Conservation (phyloP, 2,113 vertebrate genomes). For the Scortum barcoo region DNA sequence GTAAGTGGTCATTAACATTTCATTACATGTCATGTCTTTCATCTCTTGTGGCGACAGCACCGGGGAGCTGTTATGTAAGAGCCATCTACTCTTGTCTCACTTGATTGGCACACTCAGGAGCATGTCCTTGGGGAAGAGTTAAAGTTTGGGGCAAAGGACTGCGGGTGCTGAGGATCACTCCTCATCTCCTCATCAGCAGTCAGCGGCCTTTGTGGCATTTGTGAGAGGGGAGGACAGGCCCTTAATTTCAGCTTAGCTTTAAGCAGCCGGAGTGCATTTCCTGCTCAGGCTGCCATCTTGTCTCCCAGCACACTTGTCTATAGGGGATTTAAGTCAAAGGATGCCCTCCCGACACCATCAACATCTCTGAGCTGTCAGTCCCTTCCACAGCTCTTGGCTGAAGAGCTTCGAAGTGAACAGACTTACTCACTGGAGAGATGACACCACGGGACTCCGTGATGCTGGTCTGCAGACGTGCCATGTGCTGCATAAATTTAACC, state of each 20-base stretch:
- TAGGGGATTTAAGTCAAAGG: slow-evolving; percentile 37
- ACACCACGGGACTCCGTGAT: slow-evolving; percentile 8
- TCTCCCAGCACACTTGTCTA: slow-evolving; percentile 16
- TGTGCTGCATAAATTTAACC: slow-evolving; percentile 14
- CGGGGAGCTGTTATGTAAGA: slow-evolving; percentile 64
- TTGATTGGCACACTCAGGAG: slow-evolving; percentile 52
- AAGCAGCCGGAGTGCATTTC: slow-evolving; percentile 20
- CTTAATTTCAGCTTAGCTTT: slow-evolving; percentile 40
- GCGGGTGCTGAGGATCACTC: slow-evolving; percentile 10
- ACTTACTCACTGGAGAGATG: slow-evolving; percentile 39
- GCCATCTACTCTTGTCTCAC: slow-evolving; percentile 31
- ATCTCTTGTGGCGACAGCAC: slow-evolving; percentile 53
- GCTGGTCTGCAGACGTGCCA: slow-evolving; percentile 28
- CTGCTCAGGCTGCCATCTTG: slow-evolving; percentile 44
- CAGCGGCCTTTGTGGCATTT: slow-evolving; percentile 33
- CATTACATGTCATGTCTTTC: slow-evolving; percentile 52
- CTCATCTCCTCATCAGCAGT: slow-evolving; percentile 15
- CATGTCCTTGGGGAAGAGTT: slow-evolving; percentile 42
- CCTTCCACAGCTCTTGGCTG: slow-evolving; percentile 38
- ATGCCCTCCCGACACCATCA: slow-evolving; percentile 41
- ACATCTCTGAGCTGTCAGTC: slow-evolving; percentile 57
- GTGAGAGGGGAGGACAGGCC: slow-evolving; percentile 36
- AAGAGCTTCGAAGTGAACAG: slow-evolving; percentile 5
- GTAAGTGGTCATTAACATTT: slow-evolving; percentile 75
- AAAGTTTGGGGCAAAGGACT: slow-evolving; percentile 30